Conservation (phyloP, 2,113 vertebrate genomes). For the Datnioides undecimradiatus region DNA sequence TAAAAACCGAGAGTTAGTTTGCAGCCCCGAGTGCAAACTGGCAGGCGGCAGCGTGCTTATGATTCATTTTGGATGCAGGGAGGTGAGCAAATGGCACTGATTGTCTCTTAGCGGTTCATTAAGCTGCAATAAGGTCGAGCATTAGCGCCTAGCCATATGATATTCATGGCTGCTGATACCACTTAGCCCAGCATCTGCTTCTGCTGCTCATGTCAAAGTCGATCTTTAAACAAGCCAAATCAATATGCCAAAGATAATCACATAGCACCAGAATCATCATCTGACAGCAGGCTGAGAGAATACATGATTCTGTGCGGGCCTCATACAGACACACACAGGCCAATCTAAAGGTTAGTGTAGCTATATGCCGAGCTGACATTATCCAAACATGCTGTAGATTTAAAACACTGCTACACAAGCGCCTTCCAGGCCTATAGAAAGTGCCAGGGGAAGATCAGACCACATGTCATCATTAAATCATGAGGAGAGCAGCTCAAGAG, state of each 20-base stretch:
- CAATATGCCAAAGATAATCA: conserved; percentile 68
- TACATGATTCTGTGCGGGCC: conserved; percentile 2
- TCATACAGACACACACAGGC: neutral
- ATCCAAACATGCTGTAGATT: neutral
- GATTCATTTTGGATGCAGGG: conserved; percentile 54
- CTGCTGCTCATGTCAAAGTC: conserved; percentile 51
- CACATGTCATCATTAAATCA: conserved; percentile 41
- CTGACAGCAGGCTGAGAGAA: conserved; percentile 39
- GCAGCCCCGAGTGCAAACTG: conserved; percentile 29
- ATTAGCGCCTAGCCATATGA: conserved; percentile 72
- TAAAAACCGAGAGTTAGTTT: conserved; percentile 38
- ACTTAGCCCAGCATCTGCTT: conserved; percentile 75
- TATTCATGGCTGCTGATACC: conserved; percentile 76
- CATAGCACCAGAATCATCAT: conserved; percentile 10
- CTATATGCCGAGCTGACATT: conserved; percentile 10
- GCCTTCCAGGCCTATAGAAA: neutral
- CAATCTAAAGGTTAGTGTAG: conserved; percentile 18
- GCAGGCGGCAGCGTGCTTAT: conserved; percentile 17
- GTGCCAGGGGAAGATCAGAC: conserved; percentile 8
- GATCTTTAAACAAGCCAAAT: conserved; percentile 69
- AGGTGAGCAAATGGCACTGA: conserved; percentile 65
- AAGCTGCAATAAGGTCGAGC: conserved; percentile 68
- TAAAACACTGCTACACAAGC: neutral
- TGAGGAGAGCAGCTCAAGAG: conserved; percentile 1
- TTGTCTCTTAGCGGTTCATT: conserved; percentile 76